Evolutionary conservation across 2,797 vertebrate genomes (phyloP).

Genomic region (Periparus ater): DNA sequence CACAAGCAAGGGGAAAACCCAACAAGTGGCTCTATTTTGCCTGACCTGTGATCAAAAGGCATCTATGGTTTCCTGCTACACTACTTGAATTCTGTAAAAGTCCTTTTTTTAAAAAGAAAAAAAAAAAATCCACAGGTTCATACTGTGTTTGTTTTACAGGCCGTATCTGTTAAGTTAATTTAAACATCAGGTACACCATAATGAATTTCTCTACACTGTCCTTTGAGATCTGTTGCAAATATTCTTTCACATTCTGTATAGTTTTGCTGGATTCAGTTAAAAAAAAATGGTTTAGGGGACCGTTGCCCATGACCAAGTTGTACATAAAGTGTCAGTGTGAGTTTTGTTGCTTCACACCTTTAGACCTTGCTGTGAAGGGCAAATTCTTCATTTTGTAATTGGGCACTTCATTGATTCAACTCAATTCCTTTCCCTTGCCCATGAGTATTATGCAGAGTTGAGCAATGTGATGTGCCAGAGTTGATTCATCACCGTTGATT

Average conservation of each 20-base stretch:
- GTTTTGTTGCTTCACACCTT: constrained; percentile 27
- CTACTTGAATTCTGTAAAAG: constrained; percentile 81
- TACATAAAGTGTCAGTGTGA: constrained; percentile 64
- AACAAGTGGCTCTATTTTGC: constrained; percentile 62
- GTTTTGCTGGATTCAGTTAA: constrained; percentile 67
- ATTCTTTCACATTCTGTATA: constrained; percentile 67
- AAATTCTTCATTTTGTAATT: constrained; percentile 26
- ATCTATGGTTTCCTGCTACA: constrained; percentile 72
- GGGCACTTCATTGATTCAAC: constrained; percentile 26
- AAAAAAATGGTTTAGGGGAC: constrained; percentile 56
- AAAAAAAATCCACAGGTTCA: constrained; percentile 62
- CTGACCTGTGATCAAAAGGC: constrained; percentile 71
- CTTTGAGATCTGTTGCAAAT: constrained; percentile 71
- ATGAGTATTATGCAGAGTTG: not conserved
- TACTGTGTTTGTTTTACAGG: constrained; percentile 66
- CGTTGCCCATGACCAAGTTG: constrained; percentile 61
- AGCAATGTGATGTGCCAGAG: not conserved
- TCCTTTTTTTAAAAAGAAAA: constrained; percentile 66
- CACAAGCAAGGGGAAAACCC: constrained; percentile 64
- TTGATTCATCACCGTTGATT: constrained; percentile 14
- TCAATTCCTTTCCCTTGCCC: not conserved
- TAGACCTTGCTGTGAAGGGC: constrained; percentile 10
- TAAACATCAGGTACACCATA: constrained; percentile 63
- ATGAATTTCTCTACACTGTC: constrained; percentile 66
- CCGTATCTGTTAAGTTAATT: constrained; percentile 66